Evolutionary conservation across 2,797 vertebrate genomes (phyloP).

Genomic region (Fistularia commersonii): DNA sequence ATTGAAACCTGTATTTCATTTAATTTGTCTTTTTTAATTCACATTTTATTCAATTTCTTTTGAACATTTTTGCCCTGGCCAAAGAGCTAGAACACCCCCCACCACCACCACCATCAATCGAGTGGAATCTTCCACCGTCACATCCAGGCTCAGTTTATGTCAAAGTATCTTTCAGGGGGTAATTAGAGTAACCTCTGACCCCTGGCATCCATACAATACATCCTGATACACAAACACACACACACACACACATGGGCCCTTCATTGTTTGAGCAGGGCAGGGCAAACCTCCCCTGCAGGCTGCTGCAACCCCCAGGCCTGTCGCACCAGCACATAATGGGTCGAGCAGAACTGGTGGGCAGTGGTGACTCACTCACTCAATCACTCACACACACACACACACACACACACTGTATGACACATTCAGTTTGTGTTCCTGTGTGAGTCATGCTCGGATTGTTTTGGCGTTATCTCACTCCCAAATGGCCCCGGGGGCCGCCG

Average conservation of each 20-base stretch:
- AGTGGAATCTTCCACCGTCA: too few species aligned
- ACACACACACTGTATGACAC: too few species aligned
- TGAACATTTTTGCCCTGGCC: too few species aligned
- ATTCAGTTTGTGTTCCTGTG: conserved; percentile 76
- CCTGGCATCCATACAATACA: conserved; percentile 2
- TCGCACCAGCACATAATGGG: conserved; percentile 68
- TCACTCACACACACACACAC: conserved; percentile 65
- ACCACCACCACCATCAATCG: too few species aligned
- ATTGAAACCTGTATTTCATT: too few species aligned
- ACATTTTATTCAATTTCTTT: too few species aligned
- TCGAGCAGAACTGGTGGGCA: conserved; percentile 73
- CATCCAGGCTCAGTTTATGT: too few species aligned
- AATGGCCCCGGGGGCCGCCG: conserved; percentile 42
- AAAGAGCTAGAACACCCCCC: too few species aligned
- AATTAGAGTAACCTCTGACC: conserved; percentile 49
- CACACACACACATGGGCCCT: conserved; percentile 27
- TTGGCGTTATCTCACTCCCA: conserved; percentile 73
- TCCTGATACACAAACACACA: conserved; percentile 19
- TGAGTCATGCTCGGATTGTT: conserved; percentile 77
- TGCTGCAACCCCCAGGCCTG: conserved; percentile 55
- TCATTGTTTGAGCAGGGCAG: conserved; percentile 61
- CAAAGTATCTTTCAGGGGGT: too few species aligned
- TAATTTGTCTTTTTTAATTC: too few species aligned
- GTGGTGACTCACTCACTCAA: conserved; percentile 74
- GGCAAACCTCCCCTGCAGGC: conserved; percentile 53